Evolutionary conservation across 1,140 invertebrate genomes (phyloP).

Genomic region (Neodiprion fabricii): DNA sequence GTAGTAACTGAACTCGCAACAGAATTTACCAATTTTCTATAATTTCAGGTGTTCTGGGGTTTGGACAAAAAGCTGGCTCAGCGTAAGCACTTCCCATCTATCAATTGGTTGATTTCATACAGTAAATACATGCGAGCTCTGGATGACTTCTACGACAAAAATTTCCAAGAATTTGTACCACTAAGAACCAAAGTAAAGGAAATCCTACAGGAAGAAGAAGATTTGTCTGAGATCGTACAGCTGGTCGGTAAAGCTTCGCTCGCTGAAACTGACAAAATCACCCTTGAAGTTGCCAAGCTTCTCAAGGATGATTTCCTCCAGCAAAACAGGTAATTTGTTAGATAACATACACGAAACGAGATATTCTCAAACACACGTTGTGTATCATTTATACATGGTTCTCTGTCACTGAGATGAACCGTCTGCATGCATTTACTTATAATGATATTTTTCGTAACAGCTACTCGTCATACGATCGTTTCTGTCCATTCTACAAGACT

Average conservation of each 20-base stretch:
- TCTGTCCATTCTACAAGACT: conserved; percentile 99
- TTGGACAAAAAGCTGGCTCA: conserved; percentile 99
- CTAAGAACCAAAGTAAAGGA: conserved; percentile 93
- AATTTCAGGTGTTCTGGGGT: conserved; percentile 92
- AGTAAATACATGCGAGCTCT: conserved; percentile 98
- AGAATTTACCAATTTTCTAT: conserved; percentile 6
- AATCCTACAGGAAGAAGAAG: conserved; percentile 99
- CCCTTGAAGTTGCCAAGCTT: conserved; percentile 96
- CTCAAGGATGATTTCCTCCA: conserved; percentile 99
- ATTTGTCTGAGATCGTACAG: conserved; percentile 99
- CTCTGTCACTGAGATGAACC: background rate
- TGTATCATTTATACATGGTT: background rate
- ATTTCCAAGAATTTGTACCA: conserved; percentile 98
- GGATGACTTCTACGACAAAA: conserved; percentile 99
- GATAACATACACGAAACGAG: background rate
- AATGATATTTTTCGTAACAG: conserved; percentile 60
- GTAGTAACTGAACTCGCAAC: conserved; percentile 9
- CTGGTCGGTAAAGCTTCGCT: conserved; percentile 98
- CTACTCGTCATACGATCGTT: conserved; percentile 96
- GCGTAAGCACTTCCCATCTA: conserved; percentile 99
- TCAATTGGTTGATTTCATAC: conserved; percentile 99
- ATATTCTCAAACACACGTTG: background rate
- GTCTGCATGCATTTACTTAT: background rate
- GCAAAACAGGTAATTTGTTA: conserved; percentile 83
- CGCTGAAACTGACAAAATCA: conserved; percentile 99